Percentiles rank a stretch among this genome's conserved stretches.
Evolutionary conservation across 2,113 vertebrate species (phyloP).

Genomic region (Paradisaea rubra): DNA sequence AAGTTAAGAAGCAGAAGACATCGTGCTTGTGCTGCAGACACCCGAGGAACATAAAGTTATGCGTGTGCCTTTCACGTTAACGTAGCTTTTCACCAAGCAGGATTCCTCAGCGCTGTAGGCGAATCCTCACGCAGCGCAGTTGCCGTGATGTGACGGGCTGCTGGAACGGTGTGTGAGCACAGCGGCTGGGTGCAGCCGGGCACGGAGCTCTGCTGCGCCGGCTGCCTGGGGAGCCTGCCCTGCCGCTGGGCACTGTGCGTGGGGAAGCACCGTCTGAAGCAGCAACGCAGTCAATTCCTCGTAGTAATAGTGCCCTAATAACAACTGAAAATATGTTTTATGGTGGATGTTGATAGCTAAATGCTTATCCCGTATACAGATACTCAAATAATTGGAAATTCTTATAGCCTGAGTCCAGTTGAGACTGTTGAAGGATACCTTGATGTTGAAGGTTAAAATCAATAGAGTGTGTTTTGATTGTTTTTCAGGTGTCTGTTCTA

Average conservation of each 20-base stretch:
- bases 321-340: slow-evolving; percentile 63
- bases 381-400: slow-evolving; percentile 76
- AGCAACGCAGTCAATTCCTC: slow-evolving; percentile 41
- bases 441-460: slow-evolving; percentile 74
- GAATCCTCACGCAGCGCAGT: background rate
- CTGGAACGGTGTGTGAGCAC: background rate
- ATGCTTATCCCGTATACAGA: slow-evolving; percentile 66
- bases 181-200: background rate
- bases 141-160: background rate
- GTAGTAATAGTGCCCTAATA: slow-evolving; percentile 64
- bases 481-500: slow-evolving; percentile 68
- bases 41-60: background rate
- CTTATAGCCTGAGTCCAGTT: slow-evolving; percentile 59
- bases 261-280: background rate
- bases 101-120: background rate
- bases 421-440: slow-evolving; percentile 61
- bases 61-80: accelerated
- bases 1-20: background rate
- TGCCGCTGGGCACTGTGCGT: accelerated
- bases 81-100: background rate
- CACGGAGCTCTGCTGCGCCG: too few species aligned
- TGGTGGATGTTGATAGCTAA: slow-evolving; percentile 72
- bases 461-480: slow-evolving; percentile 69
- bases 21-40: background rate
- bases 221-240: background rate